Evolutionary conservation across 2,797 vertebrate species (phyloP), one percentile per base, ranked within the genome.

Genomic region (Psittacula derbiana): DNA sequence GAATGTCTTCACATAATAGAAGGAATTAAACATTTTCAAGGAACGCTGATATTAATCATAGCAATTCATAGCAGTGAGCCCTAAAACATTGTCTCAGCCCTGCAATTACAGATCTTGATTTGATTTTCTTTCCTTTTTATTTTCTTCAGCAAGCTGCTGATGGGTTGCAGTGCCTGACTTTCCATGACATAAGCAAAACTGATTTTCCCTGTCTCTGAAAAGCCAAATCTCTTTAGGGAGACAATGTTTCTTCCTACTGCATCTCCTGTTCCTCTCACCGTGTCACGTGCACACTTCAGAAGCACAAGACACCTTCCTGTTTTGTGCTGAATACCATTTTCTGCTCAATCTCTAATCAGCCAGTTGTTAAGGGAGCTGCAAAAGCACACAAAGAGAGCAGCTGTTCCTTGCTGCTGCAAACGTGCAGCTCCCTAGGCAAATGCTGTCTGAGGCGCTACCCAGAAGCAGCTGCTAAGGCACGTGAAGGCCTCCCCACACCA

Each of bases 341-440:
- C 92, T 92, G 66, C 88, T 92, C 87, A 93, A 91, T 95, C 94
- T 94, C 95, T 93, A 97, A 97, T 96, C 94, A 97, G 80, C 67
- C 36, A 4, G 86, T 97, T 95, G 72, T 96, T 94, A 93, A 73
- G 76, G 82, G 94, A 91, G 62, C 76, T 86, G 88, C 83, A 84
- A 76, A 97, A 82, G 61, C 86, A 82, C 65, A 97, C 94, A 96
- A 96, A 97, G 88, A 75, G 67, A 97, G 80, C 98, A 98, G 97
- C 96, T 98, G 97, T 90, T 97, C 84, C 81, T 67, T 11, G 53
- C 76, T 73, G 65, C 74, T 90, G 50, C 16, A 50, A 87, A 70
- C 12, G 1, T 62, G 86, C 92, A 72, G 76, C 81, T 89, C 86
- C 16, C 10, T 33, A 72, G 53, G 67, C 86, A 78, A 81, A 62